A percentile compares a stretch with the other conserved stretches of the same genome.
Conservation (phyloP, 2,113 vertebrate species). For the Ptilonorhynchus violaceus region DNA sequence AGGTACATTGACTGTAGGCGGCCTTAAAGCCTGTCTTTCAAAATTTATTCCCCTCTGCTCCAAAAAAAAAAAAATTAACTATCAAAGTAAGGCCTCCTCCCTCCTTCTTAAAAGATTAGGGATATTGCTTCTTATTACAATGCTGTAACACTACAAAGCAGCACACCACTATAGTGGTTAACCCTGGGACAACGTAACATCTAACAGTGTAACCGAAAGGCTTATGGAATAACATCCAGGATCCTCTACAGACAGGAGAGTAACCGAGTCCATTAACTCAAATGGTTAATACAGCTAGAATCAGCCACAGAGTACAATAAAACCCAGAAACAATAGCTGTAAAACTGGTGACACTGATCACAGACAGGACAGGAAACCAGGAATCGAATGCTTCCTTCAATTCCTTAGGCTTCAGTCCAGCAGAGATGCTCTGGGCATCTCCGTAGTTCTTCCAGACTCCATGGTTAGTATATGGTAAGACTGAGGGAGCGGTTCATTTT, state of each 20-base stretch:
- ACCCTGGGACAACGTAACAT: conserved; percentile 66
- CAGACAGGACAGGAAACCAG: conserved; percentile 21
- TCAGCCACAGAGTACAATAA: conserved; percentile 49
- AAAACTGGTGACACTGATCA: conserved; percentile 46
- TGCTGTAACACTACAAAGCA: conserved; percentile 68
- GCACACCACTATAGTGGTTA: conserved; percentile 78
- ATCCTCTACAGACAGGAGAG: conserved; percentile 27
- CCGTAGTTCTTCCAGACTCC: conserved; percentile 23
- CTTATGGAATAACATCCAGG: conserved; percentile 32
- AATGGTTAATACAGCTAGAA: conserved; percentile 35
- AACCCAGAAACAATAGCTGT: conserved; percentile 58
- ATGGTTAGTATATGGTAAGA: conserved; percentile 90
- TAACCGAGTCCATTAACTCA: conserved; percentile 37
- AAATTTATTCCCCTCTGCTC: conserved; percentile 52
- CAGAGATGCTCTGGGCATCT: conserved; percentile 36
- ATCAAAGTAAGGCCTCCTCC: conserved; percentile 45
- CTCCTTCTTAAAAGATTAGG: conserved; percentile 46
- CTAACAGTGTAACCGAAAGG: conserved; percentile 65
- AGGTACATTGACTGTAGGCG: conserved; percentile 71
- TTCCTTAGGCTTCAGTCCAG: neutral
- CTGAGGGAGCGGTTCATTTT: conserved; percentile 97
- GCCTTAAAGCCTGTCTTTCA: conserved; percentile 57
- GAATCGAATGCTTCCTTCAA: conserved; percentile 21
- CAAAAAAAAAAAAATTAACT: conserved; percentile 10
- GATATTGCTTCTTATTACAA: conserved; percentile 60